Evolutionary conservation across 1,140 invertebrate species (phyloP).

Genomic region (Saccostrea cuccullata): DNA sequence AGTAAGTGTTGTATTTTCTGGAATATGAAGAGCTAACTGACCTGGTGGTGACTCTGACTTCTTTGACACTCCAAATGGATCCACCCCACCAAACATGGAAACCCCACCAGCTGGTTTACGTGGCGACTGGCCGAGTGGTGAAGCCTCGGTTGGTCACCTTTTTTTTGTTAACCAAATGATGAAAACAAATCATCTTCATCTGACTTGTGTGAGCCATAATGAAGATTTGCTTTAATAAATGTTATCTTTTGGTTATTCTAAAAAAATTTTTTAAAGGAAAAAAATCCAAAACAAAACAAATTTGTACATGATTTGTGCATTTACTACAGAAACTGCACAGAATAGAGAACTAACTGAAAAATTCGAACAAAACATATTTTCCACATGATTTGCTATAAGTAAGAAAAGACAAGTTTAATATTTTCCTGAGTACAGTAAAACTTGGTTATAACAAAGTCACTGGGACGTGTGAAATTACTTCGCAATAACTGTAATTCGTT

Average conservation of each 20-base stretch:
- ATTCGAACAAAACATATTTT: neutral
- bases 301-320: neutral
- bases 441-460: too few species aligned
- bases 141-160: too few species aligned
- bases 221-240: constrained; percentile 20
- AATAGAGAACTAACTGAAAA: neutral
- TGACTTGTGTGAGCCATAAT: constrained; percentile 34
- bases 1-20: too few species aligned
- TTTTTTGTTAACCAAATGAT: too few species aligned
- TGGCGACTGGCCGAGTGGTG: constrained; percentile 40
- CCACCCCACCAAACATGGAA: constrained; percentile 74
- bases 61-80: constrained; percentile 66
- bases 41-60: constrained; percentile 39
- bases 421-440: too few species aligned
- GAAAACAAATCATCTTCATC: constrained; percentile 2
- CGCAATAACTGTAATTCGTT: too few species aligned
- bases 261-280: neutral
- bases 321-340: neutral
- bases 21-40: neutral
- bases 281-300: neutral
- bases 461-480: too few species aligned
- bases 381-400: too few species aligned
- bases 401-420: too few species aligned
- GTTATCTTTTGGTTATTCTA: constrained; percentile 27
- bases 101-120: constrained; percentile 72